Conservation (phyloP, 2,113 vertebrate genomes). For the Cololabis saira region DNA sequence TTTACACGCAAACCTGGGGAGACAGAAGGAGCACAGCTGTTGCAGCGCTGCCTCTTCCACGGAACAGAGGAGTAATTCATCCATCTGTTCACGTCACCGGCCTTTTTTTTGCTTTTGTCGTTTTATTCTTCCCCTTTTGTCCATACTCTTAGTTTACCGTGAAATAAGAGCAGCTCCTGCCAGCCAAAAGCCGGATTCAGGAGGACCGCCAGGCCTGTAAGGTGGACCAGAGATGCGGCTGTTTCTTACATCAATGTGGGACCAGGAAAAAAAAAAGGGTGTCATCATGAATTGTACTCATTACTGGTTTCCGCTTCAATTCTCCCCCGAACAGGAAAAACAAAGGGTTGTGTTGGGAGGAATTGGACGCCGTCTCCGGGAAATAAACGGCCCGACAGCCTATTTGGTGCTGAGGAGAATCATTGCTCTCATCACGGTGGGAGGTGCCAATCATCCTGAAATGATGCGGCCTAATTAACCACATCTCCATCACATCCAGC, state of each 20-base stretch:
- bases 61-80: slow-evolving; percentile 36
- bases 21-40: neutral
- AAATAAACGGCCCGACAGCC: slow-evolving; percentile 20
- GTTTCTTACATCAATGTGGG: slow-evolving; percentile 35
- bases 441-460: slow-evolving; percentile 71
- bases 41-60: slow-evolving; percentile 22
- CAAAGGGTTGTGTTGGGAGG: neutral
- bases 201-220: slow-evolving; percentile 18
- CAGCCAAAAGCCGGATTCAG: slow-evolving; percentile 6
- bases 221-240: slow-evolving; percentile 30
- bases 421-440: slow-evolving; percentile 58
- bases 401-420: slow-evolving; percentile 15
- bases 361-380: neutral
- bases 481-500: slow-evolving; percentile 1
- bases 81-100: slow-evolving; percentile 44
- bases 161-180: slow-evolving; percentile 49
- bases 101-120: no score
- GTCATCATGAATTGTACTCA: slow-evolving; percentile 69
- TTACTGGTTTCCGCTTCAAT: slow-evolving; percentile 30
- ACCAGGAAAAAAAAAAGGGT: slow-evolving; percentile 10
- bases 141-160: slow-evolving; percentile 23
- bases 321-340: neutral
- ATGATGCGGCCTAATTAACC: slow-evolving; percentile 64
- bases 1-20: neutral
- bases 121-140: slow-evolving; percentile 3